A percentile compares a stretch with the other conserved stretches of the same genome.
phyloP scores from a whole-genome alignment of 2,113 vertebrate genomes.

The Mirounga angustirostris region DNA sequence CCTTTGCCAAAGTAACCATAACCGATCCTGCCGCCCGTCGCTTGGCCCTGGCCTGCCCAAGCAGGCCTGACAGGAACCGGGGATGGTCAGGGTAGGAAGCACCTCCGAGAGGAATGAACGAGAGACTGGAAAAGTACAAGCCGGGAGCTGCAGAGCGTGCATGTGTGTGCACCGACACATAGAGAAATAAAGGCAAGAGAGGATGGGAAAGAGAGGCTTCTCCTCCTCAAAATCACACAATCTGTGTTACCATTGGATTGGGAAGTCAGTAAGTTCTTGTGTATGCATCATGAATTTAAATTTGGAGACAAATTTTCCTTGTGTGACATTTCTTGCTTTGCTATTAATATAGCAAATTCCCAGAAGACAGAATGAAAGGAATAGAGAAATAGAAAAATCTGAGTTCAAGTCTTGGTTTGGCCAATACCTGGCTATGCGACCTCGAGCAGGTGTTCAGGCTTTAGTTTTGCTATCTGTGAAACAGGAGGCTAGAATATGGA shows the following conservation, averaged over 20 bases:
- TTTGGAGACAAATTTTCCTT: conserved; percentile 77
- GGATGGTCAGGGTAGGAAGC: not conserved
- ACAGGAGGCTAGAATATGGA: not conserved
- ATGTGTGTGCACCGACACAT: conserved; percentile 1
- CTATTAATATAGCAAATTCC: conserved; percentile 73
- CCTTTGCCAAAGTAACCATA: not conserved
- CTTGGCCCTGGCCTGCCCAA: not conserved
- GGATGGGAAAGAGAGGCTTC: conserved; percentile 66
- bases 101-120: not conserved
- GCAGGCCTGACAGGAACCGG: not conserved
- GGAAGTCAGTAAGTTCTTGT: conserved; percentile 78
- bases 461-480: not conserved
- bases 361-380: conserved; percentile 63
- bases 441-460: not conserved
- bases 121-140: conserved; percentile 56
- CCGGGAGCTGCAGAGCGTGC: not conserved
- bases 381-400: conserved; percentile 38
- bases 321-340: conserved; percentile 70
- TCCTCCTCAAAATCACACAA: conserved; percentile 79
- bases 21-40: not conserved
- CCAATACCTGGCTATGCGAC: not conserved
- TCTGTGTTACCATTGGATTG: conserved; percentile 66
- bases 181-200: conserved; percentile 61
- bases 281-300: conserved; percentile 77
- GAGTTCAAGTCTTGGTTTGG: conserved; percentile 10